phyloP scores from a whole-genome alignment of 1,140 invertebrate genomes.

The Babylonia areolata region DNA sequence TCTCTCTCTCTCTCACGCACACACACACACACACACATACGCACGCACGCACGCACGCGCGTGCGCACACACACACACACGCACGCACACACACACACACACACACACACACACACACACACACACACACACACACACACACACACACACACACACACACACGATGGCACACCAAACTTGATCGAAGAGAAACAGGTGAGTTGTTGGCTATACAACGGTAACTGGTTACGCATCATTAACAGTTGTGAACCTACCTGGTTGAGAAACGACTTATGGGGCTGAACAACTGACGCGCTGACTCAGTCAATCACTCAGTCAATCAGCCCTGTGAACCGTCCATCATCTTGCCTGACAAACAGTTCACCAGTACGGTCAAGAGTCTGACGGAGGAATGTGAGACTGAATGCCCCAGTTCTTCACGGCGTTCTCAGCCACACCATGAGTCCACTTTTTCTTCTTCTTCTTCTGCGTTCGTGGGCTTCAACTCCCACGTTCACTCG shows the following conservation, averaged over 20 bases:
- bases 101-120: slow-evolving; percentile 16
- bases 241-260: not conserved
- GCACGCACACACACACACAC: slow-evolving; percentile 7
- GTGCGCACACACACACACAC: not conserved
- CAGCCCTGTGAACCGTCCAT: not conserved
- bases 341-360: too few relatives aligned
- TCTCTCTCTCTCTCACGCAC: not conserved
- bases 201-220: too few relatives aligned
- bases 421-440: too few relatives aligned
- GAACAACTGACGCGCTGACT: not conserved
- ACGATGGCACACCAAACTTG: too few relatives aligned
- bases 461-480: too few relatives aligned
- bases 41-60: not conserved
- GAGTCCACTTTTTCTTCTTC: too few relatives aligned
- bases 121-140: not conserved
- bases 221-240: not conserved
- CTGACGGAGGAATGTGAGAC: too few relatives aligned
- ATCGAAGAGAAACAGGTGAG: too few relatives aligned
- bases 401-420: too few relatives aligned
- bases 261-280: not conserved
- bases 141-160: not conserved
- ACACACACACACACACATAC: slow-evolving; percentile 20
- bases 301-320: not conserved
- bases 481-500: too few relatives aligned
- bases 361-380: too few relatives aligned